These are phyloP conservation scores for Chelmon rostratus DNA, from an alignment of 2,797 vertebrate genomes.

Conservation along the genomic window DNA sequence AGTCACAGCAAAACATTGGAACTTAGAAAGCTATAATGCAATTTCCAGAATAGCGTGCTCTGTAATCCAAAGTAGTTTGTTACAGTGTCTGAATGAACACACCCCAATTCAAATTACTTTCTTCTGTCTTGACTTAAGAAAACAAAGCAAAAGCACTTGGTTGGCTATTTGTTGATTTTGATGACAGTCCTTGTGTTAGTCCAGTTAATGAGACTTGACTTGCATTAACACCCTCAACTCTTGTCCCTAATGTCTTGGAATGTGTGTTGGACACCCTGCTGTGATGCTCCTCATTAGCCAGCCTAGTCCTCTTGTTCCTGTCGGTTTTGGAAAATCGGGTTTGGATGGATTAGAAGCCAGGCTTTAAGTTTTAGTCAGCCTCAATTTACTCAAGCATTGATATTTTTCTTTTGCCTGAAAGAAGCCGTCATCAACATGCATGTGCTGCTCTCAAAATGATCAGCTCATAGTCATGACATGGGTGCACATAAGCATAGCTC, in stretches of 20 bases:
- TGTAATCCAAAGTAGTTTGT: conserved; percentile 8
- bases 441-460: neutral
- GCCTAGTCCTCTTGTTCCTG: conserved; percentile 42
- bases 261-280: conserved; percentile 54
- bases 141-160: conserved; percentile 19
- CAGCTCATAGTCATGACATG: neutral
- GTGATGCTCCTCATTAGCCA: conserved; percentile 62
- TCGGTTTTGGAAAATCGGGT: conserved; percentile 59
- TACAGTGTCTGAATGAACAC: conserved; percentile 19
- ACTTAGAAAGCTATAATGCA: conserved; percentile 2
- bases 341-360: conserved; percentile 64
- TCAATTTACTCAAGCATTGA: conserved; percentile 53
- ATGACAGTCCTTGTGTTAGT: conserved; percentile 35
- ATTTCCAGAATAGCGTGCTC: neutral
- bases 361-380: conserved; percentile 46
- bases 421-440: conserved; percentile 28
- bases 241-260: conserved; percentile 66
- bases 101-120: conserved; percentile 4
- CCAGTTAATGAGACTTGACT: conserved; percentile 56
- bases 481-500: conserved; percentile 6
- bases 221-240: conserved; percentile 46
- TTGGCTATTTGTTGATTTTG: conserved; percentile 40
- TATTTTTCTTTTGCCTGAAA: conserved; percentile 17
- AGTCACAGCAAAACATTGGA: conserved; percentile 21
- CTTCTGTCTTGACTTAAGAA: conserved; percentile 8